Conservation (phyloP, 2,797 vertebrate genomes). For the Hephaestus fuliginosus region DNA sequence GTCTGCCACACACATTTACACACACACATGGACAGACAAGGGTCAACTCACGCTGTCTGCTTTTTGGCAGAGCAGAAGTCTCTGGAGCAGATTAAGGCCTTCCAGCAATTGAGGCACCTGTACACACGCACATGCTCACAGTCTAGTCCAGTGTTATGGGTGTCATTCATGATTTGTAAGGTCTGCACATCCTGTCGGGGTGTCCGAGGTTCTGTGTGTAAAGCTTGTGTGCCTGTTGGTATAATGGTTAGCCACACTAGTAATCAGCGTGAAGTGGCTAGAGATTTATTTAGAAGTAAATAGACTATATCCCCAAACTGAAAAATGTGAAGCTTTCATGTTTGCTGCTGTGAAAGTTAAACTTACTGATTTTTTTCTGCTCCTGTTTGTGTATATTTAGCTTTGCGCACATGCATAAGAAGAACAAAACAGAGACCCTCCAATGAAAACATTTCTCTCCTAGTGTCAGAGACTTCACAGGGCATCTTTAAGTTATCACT, state of each 20-base stretch:
- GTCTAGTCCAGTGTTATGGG: conserved; percentile 20
- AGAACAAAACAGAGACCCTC: background rate
- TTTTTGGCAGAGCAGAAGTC: conserved; percentile 62
- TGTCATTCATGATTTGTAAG: conserved; percentile 53
- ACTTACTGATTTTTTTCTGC: background rate
- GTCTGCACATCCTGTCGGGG: conserved; percentile 7
- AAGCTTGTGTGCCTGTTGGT: background rate
- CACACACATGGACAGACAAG: conserved; percentile 17
- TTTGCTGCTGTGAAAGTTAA: conserved; percentile 3
- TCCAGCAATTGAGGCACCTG: conserved; percentile 34
- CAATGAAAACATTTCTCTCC: background rate
- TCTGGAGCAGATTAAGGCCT: conserved; percentile 61
- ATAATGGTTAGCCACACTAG: background rate
- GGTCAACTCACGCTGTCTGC: conserved; percentile 59
- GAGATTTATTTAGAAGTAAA: background rate
- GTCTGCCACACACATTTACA: conserved; percentile 39
- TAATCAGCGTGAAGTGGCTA: background rate
- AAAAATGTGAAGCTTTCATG: background rate
- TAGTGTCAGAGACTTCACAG: background rate
- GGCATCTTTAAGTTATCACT: background rate
- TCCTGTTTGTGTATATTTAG: background rate
- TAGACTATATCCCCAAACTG: background rate
- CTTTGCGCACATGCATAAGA: background rate
- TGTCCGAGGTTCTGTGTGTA: conserved; percentile 16
- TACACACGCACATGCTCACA: background rate